Base-by-base conservation (phyloP, 2,888 invertebrate genomes). In the Pyrrhia umbra region DNA sequence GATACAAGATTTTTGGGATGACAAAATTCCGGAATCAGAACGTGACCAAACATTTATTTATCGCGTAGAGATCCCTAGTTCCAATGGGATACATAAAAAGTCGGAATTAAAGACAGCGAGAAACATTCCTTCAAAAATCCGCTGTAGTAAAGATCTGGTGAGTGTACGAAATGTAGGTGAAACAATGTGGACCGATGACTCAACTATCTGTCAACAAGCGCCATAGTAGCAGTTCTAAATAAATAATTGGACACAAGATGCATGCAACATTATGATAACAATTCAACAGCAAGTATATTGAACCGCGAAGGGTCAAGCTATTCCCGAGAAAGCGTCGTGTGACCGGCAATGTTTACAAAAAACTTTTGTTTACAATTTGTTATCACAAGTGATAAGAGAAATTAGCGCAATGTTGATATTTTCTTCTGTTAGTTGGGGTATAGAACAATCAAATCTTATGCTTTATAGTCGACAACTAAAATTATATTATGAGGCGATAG, bases 371-470 rank as follows among this genome's bases (percentile, higher is more conserved):
- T 71, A 51, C 30, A 27, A 47, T 25, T 27, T 27, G 46, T 57
- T 52, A 57, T 52, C 58, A 56, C 25, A 21, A 5, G 21, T 52
- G 51, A 57, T 65, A 65, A 21, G 37, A 46, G 27, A 42, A 68
- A 65, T 72, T 65, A 64, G 15, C 8, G 39, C 30, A 43, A 23
- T 43, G 40, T 71, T 70, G 43, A 50, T 13, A 21, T 20, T 67
- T 47, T 52, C 46, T 43, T 46, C n/a, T 56, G 25, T 42, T 47
- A 34, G 13, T 56, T 8, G 8, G 6, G 9, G 3, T 8, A 23
- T 16, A 42, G 42, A 10, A 34, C 34, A n/a, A 34, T 34, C 34
- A n/a, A 34, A 13, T 34, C 4, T 34, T 5, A 10, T 34, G 34
- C 13, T 34, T 27, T 27, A 27, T n/a, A n/a, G n/a, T n/a, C n/a